phyloP scores from a whole-genome alignment of 2,797 vertebrate species.

The Muscicapa comitata region DNA sequence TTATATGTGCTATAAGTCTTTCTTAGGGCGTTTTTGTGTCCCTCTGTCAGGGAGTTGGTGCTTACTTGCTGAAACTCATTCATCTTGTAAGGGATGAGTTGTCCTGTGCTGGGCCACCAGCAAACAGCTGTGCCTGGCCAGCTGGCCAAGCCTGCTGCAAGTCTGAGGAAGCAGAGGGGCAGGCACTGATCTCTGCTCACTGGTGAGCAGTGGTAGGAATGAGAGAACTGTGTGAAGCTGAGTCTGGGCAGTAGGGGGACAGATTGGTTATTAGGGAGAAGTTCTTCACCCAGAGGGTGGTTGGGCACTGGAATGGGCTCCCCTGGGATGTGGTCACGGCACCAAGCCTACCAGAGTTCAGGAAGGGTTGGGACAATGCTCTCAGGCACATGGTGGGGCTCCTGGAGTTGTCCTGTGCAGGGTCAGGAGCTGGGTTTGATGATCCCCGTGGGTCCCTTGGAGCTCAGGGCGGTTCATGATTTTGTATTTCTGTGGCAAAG shows the following conservation, averaged over 20 bases:
- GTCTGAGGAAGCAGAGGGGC: not conserved
- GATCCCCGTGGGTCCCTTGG: not conserved
- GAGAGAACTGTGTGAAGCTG: not conserved
- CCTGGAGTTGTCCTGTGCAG: not conserved
- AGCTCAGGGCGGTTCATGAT: not conserved
- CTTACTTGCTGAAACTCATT: not conserved
- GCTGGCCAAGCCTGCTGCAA: not conserved
- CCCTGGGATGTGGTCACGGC: not conserved
- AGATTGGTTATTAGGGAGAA: not conserved
- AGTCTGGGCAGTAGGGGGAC: no score
- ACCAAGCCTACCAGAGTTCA: not conserved
- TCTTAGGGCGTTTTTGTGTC: not conserved
- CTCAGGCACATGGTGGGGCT: not conserved
- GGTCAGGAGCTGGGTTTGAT: not conserved
- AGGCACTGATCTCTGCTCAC: not conserved
- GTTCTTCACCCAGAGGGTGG: not conserved
- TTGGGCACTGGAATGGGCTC: not conserved
- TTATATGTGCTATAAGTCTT: not conserved
- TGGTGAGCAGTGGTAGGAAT: not conserved
- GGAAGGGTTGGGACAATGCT: not conserved
- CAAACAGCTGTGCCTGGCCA: rapidly evolving
- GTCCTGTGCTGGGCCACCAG: not conserved
- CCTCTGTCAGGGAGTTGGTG: not conserved
- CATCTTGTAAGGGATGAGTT: not conserved
- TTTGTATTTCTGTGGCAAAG: not conserved